Evolutionary conservation across 2,797 vertebrate genomes (phyloP).

Genomic region (Cynopterus sphinx): DNA sequence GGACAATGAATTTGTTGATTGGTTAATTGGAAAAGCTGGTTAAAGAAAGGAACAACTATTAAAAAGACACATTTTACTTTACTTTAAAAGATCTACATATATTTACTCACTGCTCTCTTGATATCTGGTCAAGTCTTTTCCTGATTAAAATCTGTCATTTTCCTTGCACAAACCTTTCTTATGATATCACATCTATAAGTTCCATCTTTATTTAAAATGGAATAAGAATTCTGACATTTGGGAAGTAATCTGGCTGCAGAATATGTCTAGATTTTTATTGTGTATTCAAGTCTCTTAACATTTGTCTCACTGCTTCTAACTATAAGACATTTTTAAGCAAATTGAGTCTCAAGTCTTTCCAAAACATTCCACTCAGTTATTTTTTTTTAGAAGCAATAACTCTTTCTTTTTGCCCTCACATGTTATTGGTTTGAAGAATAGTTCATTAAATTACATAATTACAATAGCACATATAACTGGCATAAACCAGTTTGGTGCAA

Average conservation of each 20-base stretch:
- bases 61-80: slow-evolving; percentile 2
- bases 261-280: slow-evolving; percentile 24
- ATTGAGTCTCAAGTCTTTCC: neutral
- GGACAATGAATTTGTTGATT: neutral
- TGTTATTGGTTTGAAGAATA: neutral
- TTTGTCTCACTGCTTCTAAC: neutral
- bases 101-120: slow-evolving; percentile 34
- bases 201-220: neutral
- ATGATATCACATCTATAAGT: neutral
- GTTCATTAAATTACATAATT: neutral
- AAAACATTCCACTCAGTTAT: neutral
- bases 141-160: slow-evolving; percentile 44
- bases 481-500: neutral
- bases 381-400: neutral
- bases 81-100: neutral
- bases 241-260: neutral
- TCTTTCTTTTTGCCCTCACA: neutral
- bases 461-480: neutral
- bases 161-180: slow-evolving; percentile 8
- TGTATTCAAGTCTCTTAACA: neutral
- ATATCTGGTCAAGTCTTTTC: neutral
- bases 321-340: neutral
- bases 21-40: neutral
- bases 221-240: neutral
- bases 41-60: neutral